phyloP scores from a whole-genome alignment of 2,888 invertebrate genomes.

The Cerastis leucographa region DNA sequence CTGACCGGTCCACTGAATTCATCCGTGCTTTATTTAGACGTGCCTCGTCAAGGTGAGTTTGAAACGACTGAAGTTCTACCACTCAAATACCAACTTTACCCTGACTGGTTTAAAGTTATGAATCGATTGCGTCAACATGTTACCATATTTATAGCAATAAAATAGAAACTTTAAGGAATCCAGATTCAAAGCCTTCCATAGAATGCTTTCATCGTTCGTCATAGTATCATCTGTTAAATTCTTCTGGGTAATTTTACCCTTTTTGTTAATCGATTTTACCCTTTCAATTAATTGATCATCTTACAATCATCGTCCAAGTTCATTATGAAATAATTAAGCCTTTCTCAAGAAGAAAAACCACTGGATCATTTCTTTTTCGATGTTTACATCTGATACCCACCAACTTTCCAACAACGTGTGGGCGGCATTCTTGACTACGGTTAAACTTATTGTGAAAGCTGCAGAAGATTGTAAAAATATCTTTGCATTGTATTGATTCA shows the following conservation, averaged over 20 bases:
- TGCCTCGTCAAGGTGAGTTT: conserved; percentile 59
- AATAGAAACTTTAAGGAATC: conserved; percentile 30
- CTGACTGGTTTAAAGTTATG: not conserved
- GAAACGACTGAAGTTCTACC: conserved; percentile 13
- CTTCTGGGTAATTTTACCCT: not conserved
- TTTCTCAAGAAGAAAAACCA: not conserved
- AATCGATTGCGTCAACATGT: not conserved
- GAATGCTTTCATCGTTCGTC: conserved; percentile 1
- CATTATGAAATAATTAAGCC: not conserved
- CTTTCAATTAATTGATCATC: conserved; percentile 5
- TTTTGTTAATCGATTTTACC: conserved; percentile 17
- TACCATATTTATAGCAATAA: conserved; percentile 40
- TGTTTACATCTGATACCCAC: not conserved
- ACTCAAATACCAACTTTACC: conserved; percentile 28
- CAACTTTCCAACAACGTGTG: no score
- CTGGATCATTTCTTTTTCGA: not conserved
- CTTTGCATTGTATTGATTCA: no score
- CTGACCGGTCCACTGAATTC: conserved; percentile 70
- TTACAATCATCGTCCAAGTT: not conserved
- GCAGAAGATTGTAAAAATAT: no score
- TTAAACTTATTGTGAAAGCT: no score
- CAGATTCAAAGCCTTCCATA: conserved; percentile 22
- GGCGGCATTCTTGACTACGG: not conserved
- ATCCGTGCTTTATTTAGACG: conserved; percentile 70
- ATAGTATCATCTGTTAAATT: not conserved